Evolutionary conservation across 2,797 vertebrate genomes (phyloP).

Genomic region (Poeciliopsis presidionis): DNA sequence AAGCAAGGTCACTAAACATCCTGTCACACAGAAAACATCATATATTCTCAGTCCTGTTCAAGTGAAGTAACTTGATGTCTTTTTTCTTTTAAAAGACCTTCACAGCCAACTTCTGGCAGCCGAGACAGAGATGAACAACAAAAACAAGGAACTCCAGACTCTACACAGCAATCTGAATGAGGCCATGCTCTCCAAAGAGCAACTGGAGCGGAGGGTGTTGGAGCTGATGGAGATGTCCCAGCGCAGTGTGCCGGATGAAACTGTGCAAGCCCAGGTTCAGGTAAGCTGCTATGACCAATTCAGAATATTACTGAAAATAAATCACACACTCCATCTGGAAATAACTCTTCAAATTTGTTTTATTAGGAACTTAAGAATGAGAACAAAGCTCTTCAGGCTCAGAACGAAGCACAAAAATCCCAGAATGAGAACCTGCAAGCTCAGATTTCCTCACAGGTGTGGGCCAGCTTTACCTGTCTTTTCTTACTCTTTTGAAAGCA

Average conservation of each 20-base stretch:
- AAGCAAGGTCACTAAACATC: slow-evolving; percentile 86
- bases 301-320: neutral
- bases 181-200: slow-evolving; percentile 91
- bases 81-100: slow-evolving; percentile 77
- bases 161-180: slow-evolving; percentile 93
- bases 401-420: slow-evolving; percentile 89
- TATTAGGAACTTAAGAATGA: slow-evolving; percentile 92
- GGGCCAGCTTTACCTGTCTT: slow-evolving; percentile 12
- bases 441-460: slow-evolving; percentile 93
- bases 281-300: slow-evolving; percentile 44
- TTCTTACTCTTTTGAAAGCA: slow-evolving; percentile 3
- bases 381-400: slow-evolving; percentile 90
- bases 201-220: slow-evolving; percentile 91
- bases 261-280: slow-evolving; percentile 88
- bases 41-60: neutral
- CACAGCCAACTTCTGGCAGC: slow-evolving; percentile 89
- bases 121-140: slow-evolving; percentile 84
- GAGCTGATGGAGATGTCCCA: slow-evolving; percentile 92
- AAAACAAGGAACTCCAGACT: slow-evolving; percentile 92
- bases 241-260: slow-evolving; percentile 88
- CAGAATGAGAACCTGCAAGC: slow-evolving; percentile 88
- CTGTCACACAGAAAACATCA: neutral
- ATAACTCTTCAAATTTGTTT: slow-evolving; percentile 24
- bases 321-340: neutral
- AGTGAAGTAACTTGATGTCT: neutral